These are phyloP conservation scores for Oxyura jamaicensis DNA, from an alignment of 2,113 vertebrate species.

Conservation along the genomic window DNA sequence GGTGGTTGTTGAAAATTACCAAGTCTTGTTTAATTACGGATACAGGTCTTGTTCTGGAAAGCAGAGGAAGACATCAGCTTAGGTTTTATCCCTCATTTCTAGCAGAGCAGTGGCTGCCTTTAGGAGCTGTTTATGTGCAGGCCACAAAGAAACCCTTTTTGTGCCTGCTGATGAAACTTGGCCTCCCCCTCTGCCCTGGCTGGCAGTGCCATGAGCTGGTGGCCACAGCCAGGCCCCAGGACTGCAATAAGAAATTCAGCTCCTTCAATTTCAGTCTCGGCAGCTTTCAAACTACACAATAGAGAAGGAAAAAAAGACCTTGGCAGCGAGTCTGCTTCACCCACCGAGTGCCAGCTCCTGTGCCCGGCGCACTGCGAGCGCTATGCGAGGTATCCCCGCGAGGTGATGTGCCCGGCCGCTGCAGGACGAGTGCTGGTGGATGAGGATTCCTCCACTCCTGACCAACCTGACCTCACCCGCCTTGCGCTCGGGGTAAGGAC, in stretches of 20 bases:
- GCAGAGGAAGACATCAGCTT: not conserved
- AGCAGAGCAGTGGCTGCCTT: not conserved
- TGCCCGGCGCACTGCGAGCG: rapidly evolving
- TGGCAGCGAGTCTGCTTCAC: not conserved
- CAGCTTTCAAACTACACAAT: not conserved
- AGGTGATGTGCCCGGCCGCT: rapidly evolving
- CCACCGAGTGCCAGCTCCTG: rapidly evolving
- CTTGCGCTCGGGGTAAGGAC: not conserved
- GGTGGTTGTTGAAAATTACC: not conserved
- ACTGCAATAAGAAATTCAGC: rapidly evolving
- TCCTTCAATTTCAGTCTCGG: not conserved
- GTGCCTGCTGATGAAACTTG: not conserved
- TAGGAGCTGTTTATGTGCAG: rapidly evolving
- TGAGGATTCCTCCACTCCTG: not conserved
- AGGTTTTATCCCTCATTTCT: not conserved
- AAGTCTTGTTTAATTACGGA: not conserved
- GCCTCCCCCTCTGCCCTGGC: not conserved
- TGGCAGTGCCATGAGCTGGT: rapidly evolving
- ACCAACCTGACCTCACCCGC: not conserved
- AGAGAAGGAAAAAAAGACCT: not conserved
- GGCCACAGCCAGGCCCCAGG: not conserved
- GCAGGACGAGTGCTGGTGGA: not conserved
- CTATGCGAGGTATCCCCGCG: rapidly evolving
- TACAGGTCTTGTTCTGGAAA: not conserved
- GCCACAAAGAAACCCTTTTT: not conserved